Evolutionary conservation across 2,113 vertebrate species (phyloP).

Genomic region (Notiomystis cincta): DNA sequence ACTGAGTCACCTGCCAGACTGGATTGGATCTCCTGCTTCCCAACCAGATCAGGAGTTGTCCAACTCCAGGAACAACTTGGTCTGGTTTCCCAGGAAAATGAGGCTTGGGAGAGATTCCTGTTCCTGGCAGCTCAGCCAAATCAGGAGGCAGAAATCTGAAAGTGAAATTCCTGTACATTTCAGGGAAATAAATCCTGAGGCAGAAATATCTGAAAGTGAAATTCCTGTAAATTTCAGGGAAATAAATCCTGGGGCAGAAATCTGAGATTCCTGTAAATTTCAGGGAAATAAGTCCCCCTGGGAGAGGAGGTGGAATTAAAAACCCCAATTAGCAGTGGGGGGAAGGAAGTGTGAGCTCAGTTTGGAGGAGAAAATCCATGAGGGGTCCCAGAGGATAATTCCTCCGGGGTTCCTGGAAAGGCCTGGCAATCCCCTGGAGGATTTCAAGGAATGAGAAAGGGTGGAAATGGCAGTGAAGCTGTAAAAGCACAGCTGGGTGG

Average conservation of each 20-base stretch:
- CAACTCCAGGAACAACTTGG: not conserved
- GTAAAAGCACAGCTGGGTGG: not conserved
- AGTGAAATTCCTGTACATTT: too few species aligned
- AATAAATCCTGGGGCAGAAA: not conserved
- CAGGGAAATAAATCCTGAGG: not conserved
- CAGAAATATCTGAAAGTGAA: not conserved
- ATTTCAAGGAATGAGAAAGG: not conserved
- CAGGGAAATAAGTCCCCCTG: not conserved
- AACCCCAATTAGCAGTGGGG: too few species aligned
- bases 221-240: not conserved
- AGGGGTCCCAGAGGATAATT: not conserved
- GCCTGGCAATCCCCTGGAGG: not conserved
- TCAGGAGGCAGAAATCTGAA: too few species aligned
- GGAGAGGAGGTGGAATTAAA: not conserved
- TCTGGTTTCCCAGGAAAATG: not conserved
- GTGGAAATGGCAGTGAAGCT: not conserved
- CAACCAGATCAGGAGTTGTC: not conserved
- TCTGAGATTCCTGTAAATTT: not conserved
- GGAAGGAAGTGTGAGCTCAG: too few species aligned
- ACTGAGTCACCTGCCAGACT: constrained; percentile 13
- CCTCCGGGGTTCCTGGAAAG: not conserved
- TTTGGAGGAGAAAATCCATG: not conserved
- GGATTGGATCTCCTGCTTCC: not conserved
- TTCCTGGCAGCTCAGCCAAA: not conserved
- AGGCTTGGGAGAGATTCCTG: not conserved